Percentiles rank a stretch among this genome's conserved stretches.
Conservation (phyloP, 2,113 vertebrate genomes). For the Ammodytes marinus region DNA sequence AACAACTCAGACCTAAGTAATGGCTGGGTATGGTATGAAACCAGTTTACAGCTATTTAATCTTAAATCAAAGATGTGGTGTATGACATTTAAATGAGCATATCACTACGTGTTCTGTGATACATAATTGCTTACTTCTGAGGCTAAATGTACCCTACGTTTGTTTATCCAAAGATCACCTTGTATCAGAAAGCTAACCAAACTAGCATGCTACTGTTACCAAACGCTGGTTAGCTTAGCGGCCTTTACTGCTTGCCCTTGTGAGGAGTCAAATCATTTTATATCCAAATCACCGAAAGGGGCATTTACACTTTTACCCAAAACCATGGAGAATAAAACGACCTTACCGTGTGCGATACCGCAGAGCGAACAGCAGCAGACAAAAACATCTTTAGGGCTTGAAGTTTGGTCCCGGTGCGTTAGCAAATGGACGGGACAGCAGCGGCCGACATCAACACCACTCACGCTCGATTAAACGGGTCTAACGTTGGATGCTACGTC, state of each 20-base stretch:
- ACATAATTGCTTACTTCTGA: rapidly evolving
- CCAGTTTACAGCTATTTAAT: not conserved
- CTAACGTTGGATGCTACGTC: slow-evolving; percentile 49
- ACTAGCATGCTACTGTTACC: slow-evolving; percentile 57
- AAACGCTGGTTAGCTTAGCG: slow-evolving; percentile 41
- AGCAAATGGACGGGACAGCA: slow-evolving; percentile 39
- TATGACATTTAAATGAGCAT: no score
- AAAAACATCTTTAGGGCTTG: slow-evolving; percentile 78
- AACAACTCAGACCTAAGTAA: no score
- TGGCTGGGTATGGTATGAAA: no score
- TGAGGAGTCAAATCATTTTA: slow-evolving; percentile 70
- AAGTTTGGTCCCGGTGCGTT: slow-evolving; percentile 47
- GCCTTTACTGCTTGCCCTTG: slow-evolving; percentile 81
- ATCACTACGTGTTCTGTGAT: rapidly evolving
- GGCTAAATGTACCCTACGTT: not conserved
- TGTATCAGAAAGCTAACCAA: slow-evolving; percentile 32
- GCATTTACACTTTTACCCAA: not conserved
- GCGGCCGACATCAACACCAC: slow-evolving; percentile 62
- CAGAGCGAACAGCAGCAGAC: slow-evolving; percentile 76
- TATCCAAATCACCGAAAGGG: not conserved
- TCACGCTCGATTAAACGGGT: slow-evolving; percentile 70
- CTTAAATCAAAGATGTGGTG: not conserved
- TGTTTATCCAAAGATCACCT: not conserved
- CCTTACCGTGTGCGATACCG: slow-evolving; percentile 80
- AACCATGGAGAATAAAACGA: not conserved